Evolutionary conservation across 1,140 invertebrate species (phyloP), one percentile per base, ranked within the genome.

Genomic region (Lethrus apterus): DNA sequence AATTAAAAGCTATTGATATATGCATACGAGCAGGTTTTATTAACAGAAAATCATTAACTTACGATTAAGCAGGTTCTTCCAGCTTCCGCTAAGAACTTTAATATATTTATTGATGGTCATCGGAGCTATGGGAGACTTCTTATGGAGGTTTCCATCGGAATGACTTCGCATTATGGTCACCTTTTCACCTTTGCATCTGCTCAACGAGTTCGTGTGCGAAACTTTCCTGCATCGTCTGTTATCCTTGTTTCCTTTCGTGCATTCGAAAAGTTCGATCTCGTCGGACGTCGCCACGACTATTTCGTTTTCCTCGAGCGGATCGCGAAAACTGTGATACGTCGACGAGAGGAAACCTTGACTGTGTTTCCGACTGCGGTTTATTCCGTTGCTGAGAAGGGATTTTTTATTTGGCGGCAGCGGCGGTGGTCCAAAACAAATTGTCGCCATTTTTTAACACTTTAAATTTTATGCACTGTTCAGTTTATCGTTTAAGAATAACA

Each of bases 51-150:
- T 34, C 13, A 9, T 34, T 14, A 29, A 79, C 77, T 78, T 72
- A 79, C 77, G 68, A 72, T 76, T 70, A 51, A 79, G 68, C 43
- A 79, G 70, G 63, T 79, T 79, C 61, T 75, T 79, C 77, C 77
- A 79, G 58, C 74, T 77, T 20, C 77, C 76, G 53, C 74, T 75
- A 32, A 78, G 68, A 5, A 72, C 75, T 35, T 72, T 70, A 21
- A 79, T 72, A 59, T 75, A 79, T 52, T 75, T 71, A 58, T 76
- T 74, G 50, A 77, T 68, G 15, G 71, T 72, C 26, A 74, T 69
- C 19, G 68, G 69, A 13, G 66, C 62, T 13, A 32, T 26, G n/a
- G 26, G 36, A 4, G 52, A 23, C 9, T 44, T 44, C 46, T 61
- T 55, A 50, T 59, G 52, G 34, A 66, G 38, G 49, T 66, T 62